Base-by-base conservation (phyloP, 1,140 invertebrate species). In the Diabrotica virgifera region DNA sequence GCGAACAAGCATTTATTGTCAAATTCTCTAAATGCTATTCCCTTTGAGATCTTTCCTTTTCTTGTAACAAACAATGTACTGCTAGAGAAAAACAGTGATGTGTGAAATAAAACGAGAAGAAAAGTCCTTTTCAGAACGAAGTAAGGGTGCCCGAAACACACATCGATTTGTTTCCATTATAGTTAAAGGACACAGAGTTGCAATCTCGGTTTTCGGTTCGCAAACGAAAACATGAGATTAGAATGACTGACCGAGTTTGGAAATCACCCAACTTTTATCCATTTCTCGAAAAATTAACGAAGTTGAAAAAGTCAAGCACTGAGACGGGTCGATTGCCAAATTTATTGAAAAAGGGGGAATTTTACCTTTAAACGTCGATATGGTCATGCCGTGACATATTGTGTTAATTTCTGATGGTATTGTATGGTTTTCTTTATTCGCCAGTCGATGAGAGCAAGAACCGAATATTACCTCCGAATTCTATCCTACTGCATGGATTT, bases 41-140 rank as follows among this genome's bases (percentile, higher is more conserved):
- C 40, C 40, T 46, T 46, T 46, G 40, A 46, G 40, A 46, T 10
- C 6, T 24, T 46, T 46, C 40, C 5, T 46, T 46, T 46, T n/a
- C 40, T 10, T 46, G 40, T 46, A 10, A 46, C 40, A 46, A 46
- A 46, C 40, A 46, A 46, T 46, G 40, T 46, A 10, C 40, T 46
- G 40, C n/a, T n/a, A 10, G 40, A 46, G 40, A 46, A 46, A 46
- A 46, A 46, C 40, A 46, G 8, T 46, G 40, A 46, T 46, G 40
- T 46, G 40, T 46, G 40, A 46, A 46, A 46, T 46, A 46, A 46
- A 46, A 46, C 40, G n/a, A 46, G 40, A 46, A n/a, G n/a, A 46
- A 46, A 46, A 46, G 40, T 46, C 40, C n/a, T n/a, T 46, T 46
- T 46, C 40, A 46, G 40, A 46, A 6, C 3, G 40, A 8, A 46